Evolutionary conservation across 2,113 vertebrate species (phyloP).

Genomic region (Cercocebus atys): DNA sequence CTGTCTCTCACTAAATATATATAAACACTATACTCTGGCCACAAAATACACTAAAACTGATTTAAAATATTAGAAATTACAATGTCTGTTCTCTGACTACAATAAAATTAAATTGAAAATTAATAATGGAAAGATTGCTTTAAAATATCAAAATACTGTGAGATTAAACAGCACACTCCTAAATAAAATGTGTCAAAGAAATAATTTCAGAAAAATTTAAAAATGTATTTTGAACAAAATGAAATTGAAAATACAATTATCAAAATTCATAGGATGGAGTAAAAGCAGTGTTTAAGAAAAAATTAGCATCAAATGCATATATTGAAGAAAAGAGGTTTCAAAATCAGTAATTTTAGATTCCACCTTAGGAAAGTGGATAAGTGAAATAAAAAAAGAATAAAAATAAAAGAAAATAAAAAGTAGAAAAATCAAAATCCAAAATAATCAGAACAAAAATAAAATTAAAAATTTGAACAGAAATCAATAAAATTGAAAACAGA

Average conservation of each 20-base stretch:
- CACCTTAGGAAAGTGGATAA: background rate
- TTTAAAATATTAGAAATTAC: background rate
- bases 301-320: background rate
- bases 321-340: background rate
- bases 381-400: background rate
- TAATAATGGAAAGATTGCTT: background rate
- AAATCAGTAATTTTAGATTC: background rate
- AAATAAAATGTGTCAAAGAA: background rate
- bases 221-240: background rate
- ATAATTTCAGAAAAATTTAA: background rate
- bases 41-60: background rate
- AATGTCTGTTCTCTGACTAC: background rate
- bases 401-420: background rate
- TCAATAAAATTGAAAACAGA: background rate
- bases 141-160: background rate
- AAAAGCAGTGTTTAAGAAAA: background rate
- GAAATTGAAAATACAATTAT: background rate
- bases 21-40: too few species aligned
- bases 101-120: background rate
- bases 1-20: too few species aligned
- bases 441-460: background rate
- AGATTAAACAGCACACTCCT: background rate
- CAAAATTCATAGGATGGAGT: background rate
- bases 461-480: background rate
- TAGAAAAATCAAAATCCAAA: background rate